Conservation (phyloP, 1,140 invertebrate species). For the Drosophila ananassae region DNA sequence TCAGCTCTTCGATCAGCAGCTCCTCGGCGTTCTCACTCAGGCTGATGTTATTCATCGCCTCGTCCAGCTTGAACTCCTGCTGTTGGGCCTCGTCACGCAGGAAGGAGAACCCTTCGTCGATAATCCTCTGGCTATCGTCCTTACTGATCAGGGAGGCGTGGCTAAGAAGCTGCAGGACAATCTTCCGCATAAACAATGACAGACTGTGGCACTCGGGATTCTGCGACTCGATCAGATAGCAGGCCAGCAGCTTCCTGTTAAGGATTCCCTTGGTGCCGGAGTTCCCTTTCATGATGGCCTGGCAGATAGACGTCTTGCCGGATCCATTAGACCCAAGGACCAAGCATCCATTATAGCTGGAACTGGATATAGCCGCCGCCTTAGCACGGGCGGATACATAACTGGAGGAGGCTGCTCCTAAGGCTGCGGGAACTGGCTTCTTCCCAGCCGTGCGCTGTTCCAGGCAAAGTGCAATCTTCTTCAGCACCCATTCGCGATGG, state of each 20-base stretch:
- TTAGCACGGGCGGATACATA: constrained; percentile 72
- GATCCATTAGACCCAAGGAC: constrained; percentile 87
- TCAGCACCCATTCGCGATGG: constrained; percentile 95
- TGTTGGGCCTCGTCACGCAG: constrained; percentile 75
- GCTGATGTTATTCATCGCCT: constrained; percentile 79
- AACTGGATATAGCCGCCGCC: constrained; percentile 73
- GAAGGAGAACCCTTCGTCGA: constrained; percentile 79
- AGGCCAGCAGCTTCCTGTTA: constrained; percentile 90
- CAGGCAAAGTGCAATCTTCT: constrained; percentile 95
- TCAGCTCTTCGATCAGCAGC: constrained; percentile 76
- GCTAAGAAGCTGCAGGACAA: constrained; percentile 92
- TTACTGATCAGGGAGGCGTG: constrained; percentile 85
- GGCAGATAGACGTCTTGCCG: constrained; percentile 93
- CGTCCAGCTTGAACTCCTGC: constrained; percentile 78
- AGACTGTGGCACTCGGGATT: constrained; percentile 87
- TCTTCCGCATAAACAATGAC: constrained; percentile 92
- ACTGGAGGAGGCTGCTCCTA: constrained; percentile 55
- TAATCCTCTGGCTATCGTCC: constrained; percentile 74
- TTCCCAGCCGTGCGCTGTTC: constrained; percentile 89
- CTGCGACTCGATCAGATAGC: constrained; percentile 90
- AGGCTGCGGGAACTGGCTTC: constrained; percentile 62
- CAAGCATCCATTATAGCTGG: constrained; percentile 81
- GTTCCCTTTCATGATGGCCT: constrained; percentile 83
- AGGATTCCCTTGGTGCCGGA: constrained; percentile 85
- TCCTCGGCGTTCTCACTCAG: constrained; percentile 79